Base-by-base conservation (phyloP, 1,140 invertebrate species). In the Lineus longissimus region DNA sequence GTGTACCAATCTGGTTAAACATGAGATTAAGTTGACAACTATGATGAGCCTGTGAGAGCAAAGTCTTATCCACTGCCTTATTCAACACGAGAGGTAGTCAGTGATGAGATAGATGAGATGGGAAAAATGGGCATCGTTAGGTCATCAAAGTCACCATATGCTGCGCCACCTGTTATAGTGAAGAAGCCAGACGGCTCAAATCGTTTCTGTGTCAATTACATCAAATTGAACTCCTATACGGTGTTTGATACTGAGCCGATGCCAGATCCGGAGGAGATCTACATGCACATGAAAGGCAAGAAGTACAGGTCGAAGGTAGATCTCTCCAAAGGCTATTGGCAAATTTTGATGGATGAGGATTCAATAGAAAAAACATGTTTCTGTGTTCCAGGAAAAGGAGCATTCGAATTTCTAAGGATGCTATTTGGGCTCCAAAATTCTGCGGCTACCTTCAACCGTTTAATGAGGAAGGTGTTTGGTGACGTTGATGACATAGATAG, bases 201-300 rank as follows among this genome's bases (percentile, higher is more conserved):
- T 40, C 62, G 84, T 33, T 73, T 86, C 29, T 84, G 84, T 71
- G 79, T 73, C 2, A 84, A 86, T 73, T 86, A 81, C 73, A 82
- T 69, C 45, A 63, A 54, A 43, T 31, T 70, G 15, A 75, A 72
- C 59, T 7, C 47, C n/a, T 59, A 62, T n/a, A 69, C 70, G 4
- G 31, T 17, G 2, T 63, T 65, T 59, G 71, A 73, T 41, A 29
- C 56, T 11, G 59, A 70, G 36, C 63, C 66, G 23, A 62, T 72
- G 31, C 17, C 62, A 36, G 40, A 72, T 41, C 29, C 51, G 23
- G 73, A 74, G 13, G 61, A 68, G 11, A 51, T 66, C 15, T 56
- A 67, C 7, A 36, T 45, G 6, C 55, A 47, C 29, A 27, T 68
- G 2, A 31, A 0, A 6, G 57, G 33, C 0, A 17, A 36, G n/a